Evolutionary conservation across 1,140 invertebrate species (phyloP).

Genomic region (Cherax destructor): DNA sequence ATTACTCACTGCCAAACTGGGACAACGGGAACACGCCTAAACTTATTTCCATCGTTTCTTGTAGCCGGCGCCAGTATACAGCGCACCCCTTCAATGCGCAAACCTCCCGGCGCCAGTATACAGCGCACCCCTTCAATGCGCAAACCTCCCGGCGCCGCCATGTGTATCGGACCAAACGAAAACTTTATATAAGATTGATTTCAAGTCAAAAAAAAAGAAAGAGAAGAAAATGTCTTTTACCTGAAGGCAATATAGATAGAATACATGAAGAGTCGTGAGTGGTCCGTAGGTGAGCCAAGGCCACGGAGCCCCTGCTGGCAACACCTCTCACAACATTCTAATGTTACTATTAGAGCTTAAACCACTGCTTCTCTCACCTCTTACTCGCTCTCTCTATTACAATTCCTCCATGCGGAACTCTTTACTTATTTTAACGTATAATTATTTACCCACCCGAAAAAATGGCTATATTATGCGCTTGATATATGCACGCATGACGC

Average conservation of each 20-base stretch:
- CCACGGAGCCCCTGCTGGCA: not conserved
- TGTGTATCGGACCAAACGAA: not conserved
- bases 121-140: not conserved
- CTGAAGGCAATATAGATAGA: not conserved
- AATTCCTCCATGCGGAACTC: too few relatives aligned
- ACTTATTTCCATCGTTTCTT: not conserved
- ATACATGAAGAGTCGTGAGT: not conserved
- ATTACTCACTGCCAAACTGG: too few relatives aligned
- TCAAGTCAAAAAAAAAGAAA: not conserved
- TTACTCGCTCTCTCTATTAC: too few relatives aligned
- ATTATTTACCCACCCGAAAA: too few relatives aligned
- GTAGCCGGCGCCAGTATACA: not conserved
- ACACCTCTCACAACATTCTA: not conserved
- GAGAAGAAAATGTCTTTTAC: not conserved
- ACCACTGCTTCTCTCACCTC: too few relatives aligned
- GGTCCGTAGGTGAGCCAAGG: not conserved
- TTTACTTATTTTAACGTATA: too few relatives aligned
- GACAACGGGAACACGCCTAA: not conserved
- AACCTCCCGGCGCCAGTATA: not conserved
- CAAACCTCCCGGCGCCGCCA: not conserved
- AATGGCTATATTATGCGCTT: too few relatives aligned
- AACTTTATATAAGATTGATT: not conserved
- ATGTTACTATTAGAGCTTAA: not conserved
- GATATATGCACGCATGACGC: too few relatives aligned
- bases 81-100: not conserved